Evolutionary conservation across 2,888 invertebrate species (phyloP), one percentile per base, ranked within the genome.

Genomic region (Leptinotarsa rubiginosa): DNA sequence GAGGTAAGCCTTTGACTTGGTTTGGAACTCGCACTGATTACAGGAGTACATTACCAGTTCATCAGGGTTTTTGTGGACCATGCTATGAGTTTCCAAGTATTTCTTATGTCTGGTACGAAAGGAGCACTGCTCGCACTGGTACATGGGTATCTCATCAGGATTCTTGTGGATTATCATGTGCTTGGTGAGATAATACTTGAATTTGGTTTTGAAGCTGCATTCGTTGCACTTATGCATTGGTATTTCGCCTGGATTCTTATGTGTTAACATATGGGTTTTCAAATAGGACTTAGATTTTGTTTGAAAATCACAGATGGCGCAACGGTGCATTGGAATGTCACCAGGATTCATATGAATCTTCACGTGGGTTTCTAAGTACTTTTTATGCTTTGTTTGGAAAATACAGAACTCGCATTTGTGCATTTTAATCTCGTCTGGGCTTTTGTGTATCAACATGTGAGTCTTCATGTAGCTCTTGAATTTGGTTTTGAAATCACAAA

Each of bases 251-350:
- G 81, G 81, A 5, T 77, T 76, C 47, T 77, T 77, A 56, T 82
- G 81, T 0, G 78, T 77, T 31, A 80, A 74, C 77, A 79, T 79
- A 54, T 82, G 81, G 5, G 77, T 78, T 62, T 81, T 81, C 54
- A 81, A 70, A 47, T 81, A 81, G 5, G 79, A 72, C 69, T 81
- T 81, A 47, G 80, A 81, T 75, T 81, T 81, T 3, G 81, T 81
- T 73, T 81, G 78, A 41, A 80, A 81, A 31, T 76, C 68, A 62
- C 81, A 81, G 7, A 75, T 68, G 56, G 74, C 59, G 54, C 81
- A 81, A 4, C 75, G 75, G 64, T 81, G 79, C 72, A 81, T 78
- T n/a, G 79, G 79, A 22, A 81, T 75, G 52, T 78, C 79, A 49
- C 79, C 78, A 5, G 81, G 80, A 52, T 75, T 76, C 75, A 77